These are phyloP conservation scores for Netelia virgata DNA, from an alignment of 2,888 invertebrate species.

Conservation along the genomic window DNA sequence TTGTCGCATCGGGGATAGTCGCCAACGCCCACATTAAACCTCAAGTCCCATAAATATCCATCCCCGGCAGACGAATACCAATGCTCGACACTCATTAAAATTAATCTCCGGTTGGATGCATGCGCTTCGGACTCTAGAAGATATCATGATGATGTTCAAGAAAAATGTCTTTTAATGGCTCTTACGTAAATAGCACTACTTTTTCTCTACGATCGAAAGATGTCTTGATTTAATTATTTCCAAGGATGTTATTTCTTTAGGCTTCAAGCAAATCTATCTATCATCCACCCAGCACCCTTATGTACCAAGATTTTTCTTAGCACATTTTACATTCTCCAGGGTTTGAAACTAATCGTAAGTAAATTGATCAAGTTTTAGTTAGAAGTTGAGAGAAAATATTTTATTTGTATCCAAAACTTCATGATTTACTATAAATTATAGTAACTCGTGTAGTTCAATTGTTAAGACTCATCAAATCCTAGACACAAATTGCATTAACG, in stretches of 20 bases:
- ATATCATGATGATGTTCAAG: constrained; percentile 21
- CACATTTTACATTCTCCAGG: too few species aligned
- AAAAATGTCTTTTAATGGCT: background rate
- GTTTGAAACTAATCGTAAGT: too few species aligned
- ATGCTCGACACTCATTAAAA: constrained; percentile 73
- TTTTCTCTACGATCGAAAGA: background rate
- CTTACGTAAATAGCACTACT: background rate
- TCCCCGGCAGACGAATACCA: constrained; percentile 69
- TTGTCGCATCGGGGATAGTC: constrained; percentile 55
- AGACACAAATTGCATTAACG: too few species aligned
- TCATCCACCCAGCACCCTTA: background rate
- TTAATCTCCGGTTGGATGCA: constrained; percentile 70
- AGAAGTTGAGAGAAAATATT: too few species aligned
- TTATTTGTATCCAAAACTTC: too few species aligned
- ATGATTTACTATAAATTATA: too few species aligned
- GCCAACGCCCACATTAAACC: constrained; percentile 71
- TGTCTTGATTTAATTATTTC: background rate
- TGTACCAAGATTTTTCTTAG: too few species aligned
- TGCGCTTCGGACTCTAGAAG: background rate
- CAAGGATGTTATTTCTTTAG: background rate
- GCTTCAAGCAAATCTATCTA: background rate
- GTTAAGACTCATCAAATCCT: too few species aligned
- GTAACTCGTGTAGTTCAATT: too few species aligned
- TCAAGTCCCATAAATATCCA: constrained; percentile 77
- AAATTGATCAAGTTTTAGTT: too few species aligned